phyloP scores from a whole-genome alignment of 2,113 vertebrate species.

The Clarias magur region DNA sequence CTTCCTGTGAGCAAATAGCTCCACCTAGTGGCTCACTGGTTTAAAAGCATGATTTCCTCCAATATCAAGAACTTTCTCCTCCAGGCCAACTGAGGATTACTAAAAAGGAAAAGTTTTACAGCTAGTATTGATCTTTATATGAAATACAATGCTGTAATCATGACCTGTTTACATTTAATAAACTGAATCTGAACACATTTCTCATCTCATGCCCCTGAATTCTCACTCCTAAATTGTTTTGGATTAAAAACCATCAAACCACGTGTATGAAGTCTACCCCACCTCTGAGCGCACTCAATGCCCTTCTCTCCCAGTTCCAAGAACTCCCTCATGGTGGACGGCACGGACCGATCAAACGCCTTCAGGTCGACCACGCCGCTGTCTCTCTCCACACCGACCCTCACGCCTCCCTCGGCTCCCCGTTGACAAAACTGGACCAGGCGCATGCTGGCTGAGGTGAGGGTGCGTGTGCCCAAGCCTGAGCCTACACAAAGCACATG shows the following conservation, averaged over 20 bases:
- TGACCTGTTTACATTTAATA: background rate
- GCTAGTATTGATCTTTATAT: background rate
- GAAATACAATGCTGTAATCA: background rate
- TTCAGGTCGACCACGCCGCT: slow-evolving; percentile 80
- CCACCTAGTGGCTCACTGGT: background rate
- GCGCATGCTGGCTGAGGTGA: slow-evolving; percentile 74
- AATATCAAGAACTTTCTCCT: background rate
- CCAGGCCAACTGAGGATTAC: background rate
- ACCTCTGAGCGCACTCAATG: slow-evolving; percentile 78
- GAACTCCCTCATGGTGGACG: slow-evolving; percentile 79
- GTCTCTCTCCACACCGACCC: slow-evolving; percentile 81
- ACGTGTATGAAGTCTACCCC: background rate
- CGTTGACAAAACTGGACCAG: slow-evolving; percentile 81
- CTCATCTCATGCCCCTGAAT: background rate
- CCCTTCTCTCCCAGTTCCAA: slow-evolving; percentile 77
- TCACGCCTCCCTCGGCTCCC: slow-evolving; percentile 55
- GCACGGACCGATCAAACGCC: slow-evolving; percentile 80
- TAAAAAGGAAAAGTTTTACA: background rate
- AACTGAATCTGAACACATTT: background rate
- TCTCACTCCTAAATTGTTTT: background rate
- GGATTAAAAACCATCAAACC: background rate
- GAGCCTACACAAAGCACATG: slow-evolving; percentile 13
- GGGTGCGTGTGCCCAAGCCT: slow-evolving; percentile 38
- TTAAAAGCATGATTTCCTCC: background rate
- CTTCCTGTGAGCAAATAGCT: background rate